Base-by-base conservation (phyloP, 1,140 invertebrate species). In the Hylaeus anthracinus region DNA sequence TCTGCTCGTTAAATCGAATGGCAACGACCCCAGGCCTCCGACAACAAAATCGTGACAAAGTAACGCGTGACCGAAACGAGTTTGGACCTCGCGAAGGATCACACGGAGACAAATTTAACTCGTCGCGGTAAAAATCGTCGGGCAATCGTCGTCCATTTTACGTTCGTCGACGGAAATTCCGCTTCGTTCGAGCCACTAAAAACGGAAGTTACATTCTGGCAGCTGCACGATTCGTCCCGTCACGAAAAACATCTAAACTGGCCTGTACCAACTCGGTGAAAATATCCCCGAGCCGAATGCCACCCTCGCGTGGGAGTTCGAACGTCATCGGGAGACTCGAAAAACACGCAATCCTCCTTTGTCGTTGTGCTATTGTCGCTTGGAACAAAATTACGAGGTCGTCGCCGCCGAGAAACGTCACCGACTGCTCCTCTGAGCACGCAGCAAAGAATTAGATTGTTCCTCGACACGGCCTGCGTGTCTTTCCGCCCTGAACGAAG, bases 361-460 rank as follows among this genome's bases (percentile, higher is more conserved):
- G 77, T 73, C 77, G 15, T 53, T 6, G 76, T 5, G 61, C 70
- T 65, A 65, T 73, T 73, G 53, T 66, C 53, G 71, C 55, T 39
- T 3, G 12, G 10, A n/a, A 1, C 37, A 12, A 45, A 51, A 12
- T 55, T 53, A 64, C n/a, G 61, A 63, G 77, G 43, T 73, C 77
- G 70, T 73, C 61, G 77, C 56, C 77, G 39, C 48, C 9, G 14
- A 12, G 12, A 4, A 43, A 45, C 56, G 12, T 45, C 39, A 51
- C 5, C 61, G 14, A 39, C 45, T 39, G 60, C 41, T 39, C 41
- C 51, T 39, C 14, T 56, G 37, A 55, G 5, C 51, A 51, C 51
- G 51, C 51, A 10, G 8, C 9, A 8, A 9, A 51, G 51, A 9
- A 51, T 51, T 51, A 15, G 37, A 39, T 55, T 9, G 26, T 53